Base-by-base conservation (phyloP, 1,140 invertebrate genomes). In the Leptopilina boulardi region DNA sequence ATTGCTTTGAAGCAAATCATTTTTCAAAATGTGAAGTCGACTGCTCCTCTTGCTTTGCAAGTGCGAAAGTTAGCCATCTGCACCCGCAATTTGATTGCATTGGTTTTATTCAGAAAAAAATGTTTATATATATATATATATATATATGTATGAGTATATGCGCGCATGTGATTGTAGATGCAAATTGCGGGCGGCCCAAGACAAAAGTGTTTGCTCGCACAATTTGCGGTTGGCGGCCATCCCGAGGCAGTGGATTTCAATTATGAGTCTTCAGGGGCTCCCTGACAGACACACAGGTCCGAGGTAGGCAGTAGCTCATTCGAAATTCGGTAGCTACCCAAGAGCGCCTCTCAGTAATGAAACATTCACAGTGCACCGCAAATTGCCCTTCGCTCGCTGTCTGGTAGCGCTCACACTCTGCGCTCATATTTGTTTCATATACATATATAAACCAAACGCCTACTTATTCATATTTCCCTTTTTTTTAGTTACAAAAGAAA, bases 321-420 rank as follows among this genome's bases (percentile, higher is more conserved):
- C 87, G 86, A 90, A 91, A 91, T 91, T 90, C 90, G 90, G 90
- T 91, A 91, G 90, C 90, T 87, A 83, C 70, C 82, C 80, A 59
- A 76, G 85, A 86, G 84, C 85, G 84, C 86, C 85, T 86, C 85
- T 78, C 82, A 79, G 87, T 91, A 90, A 90, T 91, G 90, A 91
- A 91, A 91, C 88, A 91, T 91, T 90, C 88, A 88, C 89, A 85
- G 87, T 83, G 82, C 78, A 91, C 89, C 90, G 86, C 90, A 91
- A 90, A 89, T 90, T 91, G 88, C 86, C 83, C 86, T 82, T 82
- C 81, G 84, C 85, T 74, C 73, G 75, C 75, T 66, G 59, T 66
- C 59, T 66, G 59, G 23, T 66, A 66, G 59, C 59, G 30, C 59
- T 34, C 59, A 66, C 59, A 75, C 78, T 54, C 5, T 54, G 59